These are phyloP conservation scores for Petrocephalus microphthalmus DNA, from an alignment of 2,113 vertebrate species.

Conservation along the genomic window DNA sequence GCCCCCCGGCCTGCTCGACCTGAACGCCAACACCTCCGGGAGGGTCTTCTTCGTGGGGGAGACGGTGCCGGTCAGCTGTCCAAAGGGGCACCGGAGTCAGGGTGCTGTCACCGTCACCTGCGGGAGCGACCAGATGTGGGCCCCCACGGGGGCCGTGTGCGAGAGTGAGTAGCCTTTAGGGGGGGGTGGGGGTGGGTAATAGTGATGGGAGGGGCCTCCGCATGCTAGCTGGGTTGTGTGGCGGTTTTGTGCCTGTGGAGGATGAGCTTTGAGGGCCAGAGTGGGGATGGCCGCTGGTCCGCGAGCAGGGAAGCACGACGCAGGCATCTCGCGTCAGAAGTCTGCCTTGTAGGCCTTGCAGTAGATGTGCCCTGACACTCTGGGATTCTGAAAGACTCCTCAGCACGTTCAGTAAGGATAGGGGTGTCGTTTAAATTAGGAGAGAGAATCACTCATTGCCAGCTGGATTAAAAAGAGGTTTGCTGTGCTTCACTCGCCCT, in stretches of 20 bases:
- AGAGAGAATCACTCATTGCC: not conserved
- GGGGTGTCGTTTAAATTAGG: not conserved
- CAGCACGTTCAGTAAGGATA: not conserved
- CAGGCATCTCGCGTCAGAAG: too few species aligned
- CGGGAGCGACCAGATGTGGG: slow-evolving; percentile 84
- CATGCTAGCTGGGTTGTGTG: not conserved
- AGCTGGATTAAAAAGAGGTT: not conserved
- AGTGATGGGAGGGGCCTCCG: not conserved
- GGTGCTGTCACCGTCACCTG: slow-evolving; percentile 72
- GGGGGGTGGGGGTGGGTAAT: not conserved
- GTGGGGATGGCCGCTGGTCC: not conserved
- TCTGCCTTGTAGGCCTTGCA: not conserved
- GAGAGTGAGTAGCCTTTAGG: slow-evolving; percentile 70
- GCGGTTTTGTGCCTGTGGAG: not conserved
- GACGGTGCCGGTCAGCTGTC: slow-evolving; percentile 72
- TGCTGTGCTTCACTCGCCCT: not conserved
- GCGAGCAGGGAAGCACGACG: not conserved
- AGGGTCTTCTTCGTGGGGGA: slow-evolving; percentile 77
- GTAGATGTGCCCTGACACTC: not conserved
- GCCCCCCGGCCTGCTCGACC: slow-evolving; percentile 75
- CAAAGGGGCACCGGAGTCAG: slow-evolving; percentile 76
- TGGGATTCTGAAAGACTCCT: not conserved
- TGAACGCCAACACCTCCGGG: slow-evolving; percentile 55
- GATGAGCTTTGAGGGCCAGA: not conserved
- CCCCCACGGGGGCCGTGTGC: slow-evolving; percentile 68